Percentiles rank a stretch among this genome's conserved stretches.
phyloP scores from a whole-genome alignment of 1,140 invertebrate species.

The Drosophila serrata region DNA sequence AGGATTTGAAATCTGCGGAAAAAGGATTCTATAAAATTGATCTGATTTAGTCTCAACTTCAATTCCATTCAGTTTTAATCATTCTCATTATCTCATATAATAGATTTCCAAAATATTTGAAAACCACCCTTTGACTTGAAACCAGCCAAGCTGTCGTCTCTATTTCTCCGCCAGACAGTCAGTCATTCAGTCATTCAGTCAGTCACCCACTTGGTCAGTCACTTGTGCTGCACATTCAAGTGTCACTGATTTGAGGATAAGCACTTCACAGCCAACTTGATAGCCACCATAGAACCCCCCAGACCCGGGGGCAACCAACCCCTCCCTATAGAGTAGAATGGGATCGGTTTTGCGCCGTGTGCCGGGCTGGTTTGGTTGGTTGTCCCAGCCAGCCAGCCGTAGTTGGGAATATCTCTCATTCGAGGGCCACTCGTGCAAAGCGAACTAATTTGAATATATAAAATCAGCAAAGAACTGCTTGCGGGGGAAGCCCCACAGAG shows the following conservation, averaged over 20 bases:
- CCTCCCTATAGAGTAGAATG: constrained; percentile 19
- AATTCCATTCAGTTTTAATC: too few species aligned
- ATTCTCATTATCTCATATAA: not conserved
- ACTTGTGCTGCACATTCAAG: constrained; percentile 82
- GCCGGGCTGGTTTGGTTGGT: constrained; percentile 38
- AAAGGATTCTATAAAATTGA: not conserved
- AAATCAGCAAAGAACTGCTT: constrained; percentile 68
- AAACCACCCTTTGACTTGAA: constrained; percentile 4
- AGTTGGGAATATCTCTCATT: constrained; percentile 74
- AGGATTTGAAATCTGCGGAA: not conserved
- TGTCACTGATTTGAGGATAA: constrained; percentile 84
- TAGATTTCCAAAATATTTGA: not conserved
- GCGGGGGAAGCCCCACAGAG: constrained; percentile 48
- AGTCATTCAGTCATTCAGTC: constrained; percentile 35
- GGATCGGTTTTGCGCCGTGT: constrained; percentile 30
- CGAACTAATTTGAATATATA: constrained; percentile 84
- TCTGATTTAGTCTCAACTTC: not conserved
- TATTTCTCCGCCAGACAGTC: too few species aligned
- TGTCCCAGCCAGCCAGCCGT: constrained; percentile 57
- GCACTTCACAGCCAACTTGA: constrained; percentile 83
- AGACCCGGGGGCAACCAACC: not conserved
- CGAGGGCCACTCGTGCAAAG: constrained; percentile 80
- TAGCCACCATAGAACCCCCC: constrained; percentile 48
- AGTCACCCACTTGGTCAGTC: constrained; percentile 77
- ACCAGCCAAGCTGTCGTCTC: not conserved